Evolutionary conservation across 1,140 invertebrate genomes (phyloP).

Genomic region (Stegodyphus mimosarum): DNA sequence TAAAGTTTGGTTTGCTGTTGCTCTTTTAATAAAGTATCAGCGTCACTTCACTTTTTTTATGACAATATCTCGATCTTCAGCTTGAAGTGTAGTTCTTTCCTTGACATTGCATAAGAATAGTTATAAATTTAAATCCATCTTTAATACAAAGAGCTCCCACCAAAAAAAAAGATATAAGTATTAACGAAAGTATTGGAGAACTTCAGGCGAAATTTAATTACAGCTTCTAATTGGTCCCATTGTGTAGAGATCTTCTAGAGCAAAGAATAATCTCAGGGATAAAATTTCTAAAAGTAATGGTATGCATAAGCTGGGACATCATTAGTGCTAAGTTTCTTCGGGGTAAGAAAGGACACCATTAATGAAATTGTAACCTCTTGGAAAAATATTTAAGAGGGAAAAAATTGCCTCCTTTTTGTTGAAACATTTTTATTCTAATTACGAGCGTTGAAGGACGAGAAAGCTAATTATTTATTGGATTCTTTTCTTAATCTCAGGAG

Average conservation of each 20-base stretch:
- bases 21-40: too few relatives aligned
- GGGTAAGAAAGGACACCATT: constrained; percentile 2
- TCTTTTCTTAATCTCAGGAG: constrained; percentile 16
- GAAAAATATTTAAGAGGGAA: background rate
- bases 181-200: background rate
- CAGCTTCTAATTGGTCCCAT: constrained; percentile 38
- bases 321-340: background rate
- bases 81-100: too few relatives aligned
- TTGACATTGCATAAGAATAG: too few relatives aligned
- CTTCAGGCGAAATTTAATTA: constrained; percentile 30
- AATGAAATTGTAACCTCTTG: constrained; percentile 10
- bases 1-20: too few relatives aligned
- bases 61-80: too few relatives aligned
- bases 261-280: background rate
- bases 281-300: background rate
- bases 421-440: background rate
- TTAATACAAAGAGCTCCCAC: too few relatives aligned
- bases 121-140: too few relatives aligned
- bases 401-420: background rate
- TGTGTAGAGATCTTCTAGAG: background rate
- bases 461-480: constrained; percentile 10
- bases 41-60: too few relatives aligned
- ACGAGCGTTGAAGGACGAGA: background rate
- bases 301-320: constrained; percentile 19
- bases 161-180: too few relatives aligned